phyloP scores from a whole-genome alignment of 2,888 invertebrate species.

The Eupelmus urozonus region DNA sequence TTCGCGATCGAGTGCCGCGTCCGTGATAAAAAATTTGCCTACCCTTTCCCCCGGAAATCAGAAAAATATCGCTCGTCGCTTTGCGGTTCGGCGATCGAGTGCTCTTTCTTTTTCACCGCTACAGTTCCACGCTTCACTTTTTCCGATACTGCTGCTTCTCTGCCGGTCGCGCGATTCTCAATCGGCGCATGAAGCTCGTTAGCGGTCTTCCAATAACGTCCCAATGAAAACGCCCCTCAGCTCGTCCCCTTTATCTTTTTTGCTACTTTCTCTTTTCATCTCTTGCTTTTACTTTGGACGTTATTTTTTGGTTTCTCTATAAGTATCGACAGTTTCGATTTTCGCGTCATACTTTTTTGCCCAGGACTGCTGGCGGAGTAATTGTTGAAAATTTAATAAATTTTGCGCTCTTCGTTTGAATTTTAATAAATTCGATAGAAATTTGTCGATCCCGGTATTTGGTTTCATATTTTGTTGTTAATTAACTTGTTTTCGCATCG shows the following conservation, averaged over 20 bases:
- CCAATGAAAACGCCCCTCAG: constrained; percentile 57
- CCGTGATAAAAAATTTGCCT: constrained; percentile 38
- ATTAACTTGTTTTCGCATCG: not conserved
- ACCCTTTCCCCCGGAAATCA: constrained; percentile 44
- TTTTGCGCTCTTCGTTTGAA: too few relatives aligned
- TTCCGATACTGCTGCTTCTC: not conserved
- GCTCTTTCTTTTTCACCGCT: constrained; percentile 38
- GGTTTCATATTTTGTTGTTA: not conserved
- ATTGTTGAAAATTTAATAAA: too few relatives aligned
- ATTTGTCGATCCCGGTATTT: too few relatives aligned
- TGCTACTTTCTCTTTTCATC: constrained; percentile 38
- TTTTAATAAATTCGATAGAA: too few relatives aligned
- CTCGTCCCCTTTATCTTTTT: constrained; percentile 35
- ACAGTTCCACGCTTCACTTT: not conserved
- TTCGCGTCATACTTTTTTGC: constrained; percentile 31
- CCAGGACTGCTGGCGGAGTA: not conserved
- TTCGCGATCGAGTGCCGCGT: constrained; percentile 15
- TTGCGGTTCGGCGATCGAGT: constrained; percentile 46
- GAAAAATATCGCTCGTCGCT: constrained; percentile 54
- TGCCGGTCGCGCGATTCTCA: constrained; percentile 62
- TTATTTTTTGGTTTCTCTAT: constrained; percentile 29
- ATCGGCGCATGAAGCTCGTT: constrained; percentile 68
- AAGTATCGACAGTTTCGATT: constrained; percentile 9
- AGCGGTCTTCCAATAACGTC: constrained; percentile 69
- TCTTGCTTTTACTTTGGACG: not conserved